Evolutionary conservation across 2,888 invertebrate genomes (phyloP).

Genomic region (Thymelicus acteon): DNA sequence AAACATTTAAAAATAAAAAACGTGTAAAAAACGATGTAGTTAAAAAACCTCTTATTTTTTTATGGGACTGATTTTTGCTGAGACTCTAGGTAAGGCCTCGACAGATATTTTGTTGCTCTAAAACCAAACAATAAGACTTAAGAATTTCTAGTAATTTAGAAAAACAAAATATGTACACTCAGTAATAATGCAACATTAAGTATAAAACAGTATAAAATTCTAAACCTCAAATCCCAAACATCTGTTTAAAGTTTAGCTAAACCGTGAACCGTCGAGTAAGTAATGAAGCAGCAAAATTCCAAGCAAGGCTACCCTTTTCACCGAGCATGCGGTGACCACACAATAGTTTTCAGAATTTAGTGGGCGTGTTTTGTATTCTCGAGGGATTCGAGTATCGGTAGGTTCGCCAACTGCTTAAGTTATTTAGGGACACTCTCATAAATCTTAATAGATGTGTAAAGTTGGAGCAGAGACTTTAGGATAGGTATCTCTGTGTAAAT

Average conservation of each 20-base stretch:
- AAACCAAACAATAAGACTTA: too few species aligned
- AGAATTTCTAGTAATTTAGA: too few species aligned
- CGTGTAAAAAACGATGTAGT: too few species aligned
- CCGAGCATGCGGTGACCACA: constrained; percentile 25
- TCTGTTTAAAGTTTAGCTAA: neutral
- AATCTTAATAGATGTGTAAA: constrained; percentile 78
- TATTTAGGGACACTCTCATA: constrained; percentile 73
- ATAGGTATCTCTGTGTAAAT: constrained; percentile 71
- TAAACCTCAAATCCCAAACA: neutral
- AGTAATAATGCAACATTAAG: too few species aligned
- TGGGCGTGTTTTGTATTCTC: constrained; percentile 33
- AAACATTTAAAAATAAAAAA: too few species aligned
- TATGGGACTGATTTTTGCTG: too few species aligned
- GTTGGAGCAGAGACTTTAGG: constrained; percentile 76
- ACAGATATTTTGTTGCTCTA: too few species aligned
- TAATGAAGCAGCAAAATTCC: constrained; percentile 29
- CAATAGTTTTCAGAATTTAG: constrained; percentile 36
- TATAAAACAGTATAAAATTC: neutral
- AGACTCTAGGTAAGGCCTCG: too few species aligned
- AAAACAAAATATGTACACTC: too few species aligned
- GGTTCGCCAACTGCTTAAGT: constrained; percentile 72
- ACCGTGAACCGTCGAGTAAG: neutral
- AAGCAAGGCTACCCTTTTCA: constrained; percentile 24
- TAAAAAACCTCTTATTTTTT: too few species aligned
- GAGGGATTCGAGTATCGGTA: constrained; percentile 35